Percentiles rank a stretch among this genome's conserved stretches.
Conservation (phyloP, 2,113 vertebrate species). For the Chloropsis hardwickii region DNA sequence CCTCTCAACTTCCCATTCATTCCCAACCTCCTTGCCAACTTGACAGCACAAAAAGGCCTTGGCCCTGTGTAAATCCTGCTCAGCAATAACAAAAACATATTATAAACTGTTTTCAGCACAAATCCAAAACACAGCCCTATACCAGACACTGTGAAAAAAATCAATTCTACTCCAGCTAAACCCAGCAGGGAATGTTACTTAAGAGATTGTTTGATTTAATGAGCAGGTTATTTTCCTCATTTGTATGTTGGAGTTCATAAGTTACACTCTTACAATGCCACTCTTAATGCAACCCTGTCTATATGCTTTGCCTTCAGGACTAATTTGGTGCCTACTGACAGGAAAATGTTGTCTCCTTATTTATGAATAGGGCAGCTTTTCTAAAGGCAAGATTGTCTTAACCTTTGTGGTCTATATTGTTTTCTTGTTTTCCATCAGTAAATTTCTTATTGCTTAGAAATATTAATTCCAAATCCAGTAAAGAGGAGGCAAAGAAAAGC, state of each 20-base stretch:
- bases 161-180: not conserved
- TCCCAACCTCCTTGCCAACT: fast-evolving
- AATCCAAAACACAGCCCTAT: not conserved
- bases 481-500: not conserved
- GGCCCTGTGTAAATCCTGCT: not conserved
- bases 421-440: not conserved
- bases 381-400: not conserved
- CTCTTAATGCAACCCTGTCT: not conserved
- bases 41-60: not conserved
- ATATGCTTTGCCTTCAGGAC: not conserved
- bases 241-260: not conserved
- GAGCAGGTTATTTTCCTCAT: not conserved
- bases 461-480: not conserved
- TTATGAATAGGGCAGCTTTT: not conserved
- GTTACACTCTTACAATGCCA: not conserved
- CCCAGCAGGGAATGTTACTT: not conserved
- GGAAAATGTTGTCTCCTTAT: not conserved
- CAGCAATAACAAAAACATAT: not conserved
- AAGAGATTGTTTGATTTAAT: not conserved
- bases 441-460: not conserved
- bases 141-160: not conserved
- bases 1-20: not conserved
- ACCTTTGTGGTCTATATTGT: not conserved
- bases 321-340: not conserved
- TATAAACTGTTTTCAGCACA: not conserved